phyloP scores from a whole-genome alignment of 2,888 invertebrate genomes.

The Marronus borbonicus region DNA sequence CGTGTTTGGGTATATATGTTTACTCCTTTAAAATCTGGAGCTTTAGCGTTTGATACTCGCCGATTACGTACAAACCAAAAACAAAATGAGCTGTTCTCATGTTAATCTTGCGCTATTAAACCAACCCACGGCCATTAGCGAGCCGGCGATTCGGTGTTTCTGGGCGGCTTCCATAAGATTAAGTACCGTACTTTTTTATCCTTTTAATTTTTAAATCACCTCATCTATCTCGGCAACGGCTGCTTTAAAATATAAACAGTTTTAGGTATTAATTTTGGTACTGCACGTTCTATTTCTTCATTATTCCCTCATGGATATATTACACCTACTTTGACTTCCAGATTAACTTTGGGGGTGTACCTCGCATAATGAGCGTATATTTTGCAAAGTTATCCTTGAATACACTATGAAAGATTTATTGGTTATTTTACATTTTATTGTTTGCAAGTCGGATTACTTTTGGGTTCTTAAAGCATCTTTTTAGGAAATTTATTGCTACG shows the following conservation, averaged over 20 bases:
- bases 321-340: neutral
- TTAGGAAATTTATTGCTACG: too few relatives aligned
- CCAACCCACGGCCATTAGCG: slow-evolving; percentile 1
- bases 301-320: neutral
- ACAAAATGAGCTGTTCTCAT: neutral
- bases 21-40: too few relatives aligned
- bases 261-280: slow-evolving; percentile 7
- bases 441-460: too few relatives aligned
- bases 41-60: neutral
- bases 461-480: too few relatives aligned
- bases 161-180: neutral
- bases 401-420: too few relatives aligned
- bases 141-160: neutral
- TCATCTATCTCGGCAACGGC: slow-evolving; percentile 12
- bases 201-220: slow-evolving; percentile 28
- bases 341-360: neutral
- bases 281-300: neutral
- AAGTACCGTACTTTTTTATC: slow-evolving; percentile 12
- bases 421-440: too few relatives aligned
- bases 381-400: too few relatives aligned
- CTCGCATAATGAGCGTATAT: too few relatives aligned
- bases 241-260: slow-evolving; percentile 7
- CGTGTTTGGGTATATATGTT: too few relatives aligned
- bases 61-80: neutral
- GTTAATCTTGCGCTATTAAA: slow-evolving; percentile 11